Evolutionary conservation across 2,888 invertebrate genomes (phyloP), one percentile per base, ranked within the genome.

Genomic region (Catocala fraxini): DNA sequence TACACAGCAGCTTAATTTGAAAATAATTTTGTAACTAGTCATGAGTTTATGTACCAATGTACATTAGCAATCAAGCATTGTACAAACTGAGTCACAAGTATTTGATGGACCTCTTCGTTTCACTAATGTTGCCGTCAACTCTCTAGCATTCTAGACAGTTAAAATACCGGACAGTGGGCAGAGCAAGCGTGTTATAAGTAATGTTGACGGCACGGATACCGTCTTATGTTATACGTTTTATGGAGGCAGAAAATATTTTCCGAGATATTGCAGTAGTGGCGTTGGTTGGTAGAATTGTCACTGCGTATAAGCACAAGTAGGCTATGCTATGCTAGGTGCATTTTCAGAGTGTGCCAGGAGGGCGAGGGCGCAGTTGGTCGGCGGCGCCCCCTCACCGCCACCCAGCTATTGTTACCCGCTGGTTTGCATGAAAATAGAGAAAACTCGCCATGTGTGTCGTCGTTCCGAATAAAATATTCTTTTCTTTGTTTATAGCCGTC

Each of bases 341-440:
- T 85, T 87, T 85, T 79, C 85, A 86, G 85, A 84, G 88, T 82
- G 82, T 78, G 82, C 75, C 75, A 79, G 73, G 81, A 86, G 83
- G 81, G 82, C 80, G 83, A 80, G 84, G 85, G 87, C 82, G 84
- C 85, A 86, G 83, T 82, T 82, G 84, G 80, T 77, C 66, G 73
- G 65, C 76, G 77, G 71, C 77, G 56, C 75, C 73, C 76, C 83
- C 80, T 80, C 70, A 77, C 74, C 73, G 69, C 81, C 83, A 79
- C 84, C 78, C 82, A 75, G 79, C 88, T 71, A 89, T 92, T 92
- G 91, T 91, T 89, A 83, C 84, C 84, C 87, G 82, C 86, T 89
- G 89, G 88, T 91, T 92, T 89, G 89, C 88, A 90, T 91, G 89
- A 89, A 92, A 91, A 91, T 87, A 89, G 86, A 88, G 87, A 89